Percentiles rank a stretch among this genome's conserved stretches.
Conservation (phyloP, 2,888 invertebrate species). For the Leptopilina syphax region DNA sequence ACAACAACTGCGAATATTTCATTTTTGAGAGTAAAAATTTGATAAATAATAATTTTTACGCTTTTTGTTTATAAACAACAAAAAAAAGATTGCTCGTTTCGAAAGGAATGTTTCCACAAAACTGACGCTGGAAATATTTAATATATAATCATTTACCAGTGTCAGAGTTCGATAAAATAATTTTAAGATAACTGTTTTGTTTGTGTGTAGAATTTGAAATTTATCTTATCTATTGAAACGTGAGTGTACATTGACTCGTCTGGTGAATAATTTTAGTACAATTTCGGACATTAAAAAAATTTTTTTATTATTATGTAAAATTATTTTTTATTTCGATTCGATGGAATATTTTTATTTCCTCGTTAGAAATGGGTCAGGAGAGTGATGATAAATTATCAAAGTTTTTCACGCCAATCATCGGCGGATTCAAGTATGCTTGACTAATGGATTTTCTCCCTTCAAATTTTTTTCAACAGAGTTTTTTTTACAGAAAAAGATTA, state of each 20-base stretch:
- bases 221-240: background rate
- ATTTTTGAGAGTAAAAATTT: background rate
- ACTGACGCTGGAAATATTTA: background rate
- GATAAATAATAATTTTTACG: too few relatives aligned
- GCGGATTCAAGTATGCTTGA: constrained; percentile 11
- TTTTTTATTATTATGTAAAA: too few relatives aligned
- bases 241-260: too few relatives aligned
- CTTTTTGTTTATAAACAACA: too few relatives aligned
- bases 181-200: background rate
- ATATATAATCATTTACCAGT: too few relatives aligned
- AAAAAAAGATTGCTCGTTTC: too few relatives aligned
- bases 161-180: background rate
- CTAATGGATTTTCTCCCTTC: constrained; percentile 20
- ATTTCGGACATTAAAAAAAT: too few relatives aligned
- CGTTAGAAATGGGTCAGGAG: background rate
- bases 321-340: too few relatives aligned
- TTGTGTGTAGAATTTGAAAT: background rate
- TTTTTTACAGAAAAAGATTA: constrained; percentile 15
- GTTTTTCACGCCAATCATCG: constrained; percentile 31
- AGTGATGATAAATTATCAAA: constrained; percentile 15
- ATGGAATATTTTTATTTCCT: background rate
- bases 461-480: background rate
- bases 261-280: too few relatives aligned
- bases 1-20: background rate
- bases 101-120: background rate